Evolutionary conservation across 2,113 vertebrate genomes (phyloP).

Genomic region (Neopipo cinnamomea): DNA sequence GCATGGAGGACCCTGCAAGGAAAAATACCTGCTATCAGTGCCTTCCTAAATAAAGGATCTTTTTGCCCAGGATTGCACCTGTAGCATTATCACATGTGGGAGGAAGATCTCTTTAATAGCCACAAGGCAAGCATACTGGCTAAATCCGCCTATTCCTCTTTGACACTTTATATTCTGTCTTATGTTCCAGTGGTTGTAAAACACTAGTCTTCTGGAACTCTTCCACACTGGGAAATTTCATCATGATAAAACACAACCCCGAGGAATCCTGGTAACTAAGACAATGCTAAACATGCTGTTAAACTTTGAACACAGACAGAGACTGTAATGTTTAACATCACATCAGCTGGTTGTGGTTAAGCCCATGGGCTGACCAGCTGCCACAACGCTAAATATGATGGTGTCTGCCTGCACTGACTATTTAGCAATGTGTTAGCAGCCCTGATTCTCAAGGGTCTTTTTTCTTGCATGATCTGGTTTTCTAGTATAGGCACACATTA

Average conservation of each 20-base stretch:
- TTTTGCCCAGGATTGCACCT: not conserved
- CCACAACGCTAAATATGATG: not conserved
- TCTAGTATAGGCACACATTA: not conserved
- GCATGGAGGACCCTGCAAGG: not conserved
- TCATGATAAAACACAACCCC: conserved; percentile 48
- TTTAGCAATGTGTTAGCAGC: conserved; percentile 18
- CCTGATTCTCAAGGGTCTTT: not conserved
- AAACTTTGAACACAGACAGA: conserved; percentile 37
- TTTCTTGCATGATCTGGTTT: conserved; percentile 4
- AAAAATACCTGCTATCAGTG: not conserved
- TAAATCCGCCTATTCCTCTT: not conserved
- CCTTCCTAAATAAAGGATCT: not conserved
- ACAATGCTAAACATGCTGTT: conserved; percentile 61
- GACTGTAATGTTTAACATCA: conserved; percentile 50
- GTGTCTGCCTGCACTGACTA: not conserved
- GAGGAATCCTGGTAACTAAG: conserved; percentile 54
- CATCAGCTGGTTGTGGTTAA: conserved; percentile 62
- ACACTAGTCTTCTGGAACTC: conserved; percentile 4
- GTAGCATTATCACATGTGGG: not conserved
- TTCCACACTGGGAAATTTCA: conserved; percentile 58
- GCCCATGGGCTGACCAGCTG: conserved; percentile 48
- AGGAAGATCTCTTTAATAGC: not conserved
- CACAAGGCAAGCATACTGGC: not conserved
- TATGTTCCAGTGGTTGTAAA: conserved; percentile 38
- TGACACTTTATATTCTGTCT: not conserved